Conservation (phyloP, 2,797 vertebrate genomes). For the Acipenser ruthenus region DNA sequence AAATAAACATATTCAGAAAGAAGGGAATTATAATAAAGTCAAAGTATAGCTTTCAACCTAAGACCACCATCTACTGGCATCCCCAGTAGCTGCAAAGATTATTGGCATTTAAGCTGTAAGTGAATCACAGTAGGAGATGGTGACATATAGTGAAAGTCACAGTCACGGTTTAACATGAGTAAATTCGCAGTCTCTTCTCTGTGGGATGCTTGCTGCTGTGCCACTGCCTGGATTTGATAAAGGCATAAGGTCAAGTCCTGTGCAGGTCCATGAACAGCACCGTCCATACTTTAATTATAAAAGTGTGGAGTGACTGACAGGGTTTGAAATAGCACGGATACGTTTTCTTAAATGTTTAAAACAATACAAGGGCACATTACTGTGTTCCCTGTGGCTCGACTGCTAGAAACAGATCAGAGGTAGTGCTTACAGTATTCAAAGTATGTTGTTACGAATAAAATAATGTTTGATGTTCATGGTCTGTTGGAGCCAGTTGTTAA, state of each 20-base stretch:
- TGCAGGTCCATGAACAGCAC: constrained; percentile 17
- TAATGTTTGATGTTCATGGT: no score
- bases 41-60: constrained; percentile 13
- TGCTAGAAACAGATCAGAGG: neutral
- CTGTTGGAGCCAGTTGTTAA: no score
- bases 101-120: constrained; percentile 62
- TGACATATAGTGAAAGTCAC: constrained; percentile 48
- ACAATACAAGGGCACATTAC: constrained; percentile 40
- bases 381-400: constrained; percentile 2
- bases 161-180: constrained; percentile 44
- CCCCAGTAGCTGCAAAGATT: constrained; percentile 32
- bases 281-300: constrained; percentile 32
- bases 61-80: constrained; percentile 25
- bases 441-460: no score
- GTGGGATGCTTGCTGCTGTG: constrained; percentile 30
- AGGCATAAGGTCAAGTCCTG: constrained; percentile 8
- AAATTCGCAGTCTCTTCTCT: constrained; percentile 39
- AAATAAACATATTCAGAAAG: no score
- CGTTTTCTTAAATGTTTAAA: constrained; percentile 28
- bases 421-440: no score
- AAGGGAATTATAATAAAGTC: neutral
- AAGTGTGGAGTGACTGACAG: constrained; percentile 32
- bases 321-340: constrained; percentile 22
- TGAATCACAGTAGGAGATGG: constrained; percentile 41
- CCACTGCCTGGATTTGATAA: constrained; percentile 20